phyloP scores from a whole-genome alignment of 2,797 vertebrate species.

The Argyrosomus regius region DNA sequence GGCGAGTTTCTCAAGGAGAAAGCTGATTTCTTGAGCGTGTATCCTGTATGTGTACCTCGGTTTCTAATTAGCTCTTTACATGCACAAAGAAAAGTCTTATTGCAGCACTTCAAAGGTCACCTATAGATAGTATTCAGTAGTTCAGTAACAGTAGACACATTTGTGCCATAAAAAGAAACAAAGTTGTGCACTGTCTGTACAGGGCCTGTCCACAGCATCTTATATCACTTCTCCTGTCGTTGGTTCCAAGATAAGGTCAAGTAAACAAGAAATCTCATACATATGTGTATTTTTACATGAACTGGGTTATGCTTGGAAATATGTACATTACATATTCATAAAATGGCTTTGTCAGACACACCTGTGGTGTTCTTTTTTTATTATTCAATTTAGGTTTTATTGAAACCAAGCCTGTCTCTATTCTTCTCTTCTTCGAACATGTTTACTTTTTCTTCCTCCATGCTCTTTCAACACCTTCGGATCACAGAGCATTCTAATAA shows the following conservation, averaged over 20 bases:
- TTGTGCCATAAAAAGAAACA: no score
- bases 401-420: neutral
- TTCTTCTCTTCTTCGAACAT: neutral
- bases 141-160: no score
- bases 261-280: neutral
- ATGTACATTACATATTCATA: neutral
- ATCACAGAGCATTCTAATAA: neutral
- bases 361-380: neutral
- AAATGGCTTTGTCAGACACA: neutral
- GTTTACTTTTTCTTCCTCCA: neutral
- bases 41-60: neutral
- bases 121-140: neutral
- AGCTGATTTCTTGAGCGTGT: neutral
- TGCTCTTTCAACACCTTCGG: neutral
- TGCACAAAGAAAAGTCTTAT: neutral
- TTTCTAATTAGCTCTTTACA: neutral
- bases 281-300: neutral
- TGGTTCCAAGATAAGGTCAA: neutral
- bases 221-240: neutral
- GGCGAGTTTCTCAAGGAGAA: neutral
- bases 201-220: neutral
- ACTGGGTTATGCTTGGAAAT: no score
- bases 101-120: neutral
- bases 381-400: neutral
- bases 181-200: neutral